Evolutionary conservation across 2,113 vertebrate genomes (phyloP), one percentile per base, ranked within the genome.

Genomic region (Chloropsis hardwickii): DNA sequence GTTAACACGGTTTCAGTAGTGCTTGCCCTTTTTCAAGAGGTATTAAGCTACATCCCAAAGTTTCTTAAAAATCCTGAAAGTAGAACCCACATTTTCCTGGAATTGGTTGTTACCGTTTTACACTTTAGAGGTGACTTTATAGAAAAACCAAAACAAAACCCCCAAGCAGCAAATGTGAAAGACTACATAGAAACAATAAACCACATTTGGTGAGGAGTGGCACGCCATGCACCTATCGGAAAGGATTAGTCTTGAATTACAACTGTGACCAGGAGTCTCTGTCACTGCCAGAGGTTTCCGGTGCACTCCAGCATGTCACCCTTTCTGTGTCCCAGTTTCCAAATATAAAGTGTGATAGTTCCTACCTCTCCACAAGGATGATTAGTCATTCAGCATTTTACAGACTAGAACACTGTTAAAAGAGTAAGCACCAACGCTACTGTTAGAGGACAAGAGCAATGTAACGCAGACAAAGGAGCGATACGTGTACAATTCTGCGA

Each of bases 241-340:
- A 92, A 85, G 29, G 78, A 72, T 85, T 65, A 91, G 54, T 76
- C 58, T 83, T 54, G 79, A 91, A 90, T 77, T 91, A 87, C 73
- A 90, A 76, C 78, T 0, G 2, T 77, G 74, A 82, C 78, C 70
- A 57, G 48, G 25, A 23, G 57, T 10, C 61, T 81, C 81, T 79
- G 64, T 47, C 93, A 60, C 82, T 81, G 81, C 79, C 67, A 67
- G 40, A 73, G 81, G 92, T 70, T 95, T 96, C 92, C 31, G 14
- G 62, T 90, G 18, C 16, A 93, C 87, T 96, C 64, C 80, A 88
- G 45, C 22, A 5, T 28, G 88, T 83, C 88, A 90, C 71, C 56
- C 5, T 47, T 88, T 88, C 54, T 88, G 31, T 45, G 71, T 64
- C 92, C 94, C 85, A 94, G 82, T 96, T 96, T 95, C 92, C 94